phyloP scores from a whole-genome alignment of 2,113 vertebrate species.

The Erythrocercus mccallii region DNA sequence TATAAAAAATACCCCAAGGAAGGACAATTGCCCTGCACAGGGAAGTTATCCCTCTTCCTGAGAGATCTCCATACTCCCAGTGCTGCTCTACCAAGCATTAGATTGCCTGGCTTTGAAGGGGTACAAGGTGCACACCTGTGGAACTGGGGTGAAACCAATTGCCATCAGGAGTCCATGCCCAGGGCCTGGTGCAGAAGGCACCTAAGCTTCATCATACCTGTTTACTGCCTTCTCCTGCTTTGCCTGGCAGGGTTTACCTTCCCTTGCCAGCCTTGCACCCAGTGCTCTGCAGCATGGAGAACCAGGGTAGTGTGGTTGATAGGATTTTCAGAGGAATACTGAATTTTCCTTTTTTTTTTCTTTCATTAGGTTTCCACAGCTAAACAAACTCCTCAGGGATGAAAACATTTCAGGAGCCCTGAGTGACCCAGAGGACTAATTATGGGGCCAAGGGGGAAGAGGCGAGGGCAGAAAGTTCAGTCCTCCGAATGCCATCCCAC shows the following conservation, averaged over 20 bases:
- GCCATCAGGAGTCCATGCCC: background rate
- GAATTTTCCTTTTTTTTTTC: background rate
- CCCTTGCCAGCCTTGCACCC: background rate
- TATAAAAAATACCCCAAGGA: background rate
- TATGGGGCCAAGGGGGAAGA: background rate
- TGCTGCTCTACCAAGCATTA: background rate
- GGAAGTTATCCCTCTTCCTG: background rate
- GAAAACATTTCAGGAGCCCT: background rate
- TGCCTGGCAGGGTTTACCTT: background rate
- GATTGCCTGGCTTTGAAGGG: background rate
- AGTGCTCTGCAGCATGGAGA: background rate
- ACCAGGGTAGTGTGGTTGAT: rapidly evolving
- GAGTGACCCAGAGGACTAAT: background rate
- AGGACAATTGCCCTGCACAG: background rate
- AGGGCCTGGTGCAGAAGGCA: background rate
- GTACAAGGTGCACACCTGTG: rapidly evolving
- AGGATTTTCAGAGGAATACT: background rate
- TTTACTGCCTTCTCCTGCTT: background rate
- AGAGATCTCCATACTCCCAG: background rate
- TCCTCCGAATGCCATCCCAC: background rate
- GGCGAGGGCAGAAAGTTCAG: background rate
- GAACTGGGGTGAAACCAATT: background rate
- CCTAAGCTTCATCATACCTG: background rate
- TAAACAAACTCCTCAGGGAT: background rate
- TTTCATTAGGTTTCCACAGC: background rate